These are phyloP conservation scores for Plutella xylostella DNA, from an alignment of 2,888 invertebrate genomes.

Conservation along the genomic window DNA sequence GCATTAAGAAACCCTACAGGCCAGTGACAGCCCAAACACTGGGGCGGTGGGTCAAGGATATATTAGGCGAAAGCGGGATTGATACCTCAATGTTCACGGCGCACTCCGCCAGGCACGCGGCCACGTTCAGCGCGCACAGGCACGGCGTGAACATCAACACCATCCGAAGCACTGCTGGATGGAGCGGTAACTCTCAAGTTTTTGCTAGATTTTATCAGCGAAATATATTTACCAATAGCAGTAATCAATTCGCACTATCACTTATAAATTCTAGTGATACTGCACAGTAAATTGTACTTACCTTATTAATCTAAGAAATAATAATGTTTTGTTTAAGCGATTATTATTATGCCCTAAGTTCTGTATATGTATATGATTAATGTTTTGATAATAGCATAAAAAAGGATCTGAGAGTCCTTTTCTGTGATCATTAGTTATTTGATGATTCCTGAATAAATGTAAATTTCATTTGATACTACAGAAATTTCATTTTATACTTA, in stretches of 20 bases:
- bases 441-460: too few species aligned
- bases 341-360: too few species aligned
- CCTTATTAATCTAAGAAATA: too few species aligned
- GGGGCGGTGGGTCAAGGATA: not conserved
- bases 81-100: not conserved
- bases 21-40: not conserved
- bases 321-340: too few species aligned
- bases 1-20: not conserved
- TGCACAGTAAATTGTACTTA: too few species aligned
- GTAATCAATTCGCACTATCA: not conserved
- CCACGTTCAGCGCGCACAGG: slow-evolving; percentile 1
- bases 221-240: not conserved
- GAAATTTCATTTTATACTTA: too few species aligned
- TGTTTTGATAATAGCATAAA: too few species aligned
- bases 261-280: too few species aligned
- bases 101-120: not conserved
- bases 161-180: not conserved
- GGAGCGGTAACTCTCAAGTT: not conserved
- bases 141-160: not conserved
- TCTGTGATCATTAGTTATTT: too few species aligned
- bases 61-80: not conserved
- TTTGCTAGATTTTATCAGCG: not conserved
- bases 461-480: too few species aligned
- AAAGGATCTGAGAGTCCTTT: not conserved
- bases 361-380: too few species aligned